Evolutionary conservation across 2,797 vertebrate genomes (phyloP), one percentile per base, ranked within the genome.

Genomic region (Propithecus perrieri): DNA sequence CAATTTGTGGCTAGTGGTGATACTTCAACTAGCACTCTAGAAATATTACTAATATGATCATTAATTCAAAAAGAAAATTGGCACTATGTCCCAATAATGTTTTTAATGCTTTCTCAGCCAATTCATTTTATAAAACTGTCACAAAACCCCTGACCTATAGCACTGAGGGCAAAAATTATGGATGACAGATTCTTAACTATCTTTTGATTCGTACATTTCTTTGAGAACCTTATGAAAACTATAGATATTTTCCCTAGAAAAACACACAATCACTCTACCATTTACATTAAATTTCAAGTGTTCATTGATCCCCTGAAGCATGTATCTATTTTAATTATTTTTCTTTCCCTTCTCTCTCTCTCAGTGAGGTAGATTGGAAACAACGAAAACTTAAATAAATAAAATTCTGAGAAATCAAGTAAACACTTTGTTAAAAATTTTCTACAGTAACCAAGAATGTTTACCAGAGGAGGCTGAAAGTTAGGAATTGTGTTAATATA

Each of bases 401-500:
- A 75, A 57, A 94, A 55, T 46, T 46, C 35, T 71, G 43, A 63
- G 12, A 75, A 94, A 75, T 61, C 28, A 80, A 69, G 22, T 57
- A 28, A 85, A 67, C 0, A 15, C 12, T 86, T n/a, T n/a, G n/a
- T n/a, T n/a, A n/a, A n/a, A n/a, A n/a, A n/a, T n/a, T n/a, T n/a
- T n/a, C n/a, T n/a, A 63, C 2, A 30, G 7, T 76, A 63, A 57
- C 22, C 50, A 83, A 85, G 12, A 83, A 71, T 83, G 5, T 69
- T 38, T 69, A 63, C 33, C 69, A 46, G 0, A 90, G 69, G 43
- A 63, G 20, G 50, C 5, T 75, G 35, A 81, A 96, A 48, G 46
- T 71, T 93, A 86, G 43, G 14, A 81, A 76, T 35, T 87, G 18
- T 95, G n/a, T 78, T 93, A 83, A 95, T 55, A 48, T 76, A 69